Base-by-base conservation (phyloP, 2,113 vertebrate species). In the Myiagra hebetior region DNA sequence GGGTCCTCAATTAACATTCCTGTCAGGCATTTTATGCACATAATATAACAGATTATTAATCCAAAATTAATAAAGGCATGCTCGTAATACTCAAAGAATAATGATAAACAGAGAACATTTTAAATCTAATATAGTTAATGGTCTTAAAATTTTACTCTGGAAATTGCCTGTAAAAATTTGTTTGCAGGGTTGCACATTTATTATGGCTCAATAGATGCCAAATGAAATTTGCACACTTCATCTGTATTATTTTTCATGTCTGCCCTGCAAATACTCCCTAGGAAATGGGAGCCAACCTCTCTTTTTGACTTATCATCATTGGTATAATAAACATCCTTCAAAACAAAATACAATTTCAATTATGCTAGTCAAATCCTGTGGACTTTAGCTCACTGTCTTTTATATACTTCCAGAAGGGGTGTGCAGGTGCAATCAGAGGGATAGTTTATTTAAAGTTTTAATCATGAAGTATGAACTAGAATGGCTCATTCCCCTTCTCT, bases 141-240 rank as follows among this genome's bases (percentile, higher is more conserved):
- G 73, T 68, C 76, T 84, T 95, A 89, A 94, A 91, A 93, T 93
- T 85, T 90, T 92, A 64, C 49, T 86, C 62, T 82, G 73, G 83
- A 95, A 96, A 95, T 75, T 68, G 73, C 55, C 83, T 92, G 73
- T 95, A 93, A 95, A 95, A 96, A 92, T 84, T 86, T 77, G 75
- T 91, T 95, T 57, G 52, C 80, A 68, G 64, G 39, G 33, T 39
- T 91, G 68, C 73, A 85, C 86, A 91, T 93, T 95, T 95, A 85
- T 96, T 94, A 91, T 57, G 53, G 68, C 86, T 89, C 88, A 82
- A 84, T 73, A 94, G 86, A 76, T 92, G 79, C 19, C 69, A 94
- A 89, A 93, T 85, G 17, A 93, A 89, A 93, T 94, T 92, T 89
- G 49, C 49, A 88, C 59, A 57, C n/a, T 86, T 93, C 62, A 93